phyloP scores from a whole-genome alignment of 2,888 invertebrate species.

The Diadegma fenestrale region DNA sequence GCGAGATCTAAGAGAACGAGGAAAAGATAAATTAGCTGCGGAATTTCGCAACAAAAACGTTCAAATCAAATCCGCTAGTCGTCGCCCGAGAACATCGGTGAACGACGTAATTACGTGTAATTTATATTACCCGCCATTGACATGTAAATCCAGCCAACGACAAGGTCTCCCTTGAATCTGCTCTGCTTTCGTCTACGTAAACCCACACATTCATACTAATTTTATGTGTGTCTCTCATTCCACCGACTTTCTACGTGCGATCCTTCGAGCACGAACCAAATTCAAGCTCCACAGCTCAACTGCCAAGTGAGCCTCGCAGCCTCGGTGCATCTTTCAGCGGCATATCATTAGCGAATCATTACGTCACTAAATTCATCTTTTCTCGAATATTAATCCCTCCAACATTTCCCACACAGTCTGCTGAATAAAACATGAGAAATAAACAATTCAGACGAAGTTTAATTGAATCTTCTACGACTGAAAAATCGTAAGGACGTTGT shows the following conservation, averaged over 20 bases:
- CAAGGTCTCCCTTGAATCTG: slow-evolving; percentile 33
- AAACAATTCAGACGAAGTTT: neutral
- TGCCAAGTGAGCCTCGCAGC: neutral
- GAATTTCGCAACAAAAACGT: slow-evolving; percentile 65
- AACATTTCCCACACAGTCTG: neutral
- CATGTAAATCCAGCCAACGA: slow-evolving; percentile 80
- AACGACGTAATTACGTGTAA: slow-evolving; percentile 83
- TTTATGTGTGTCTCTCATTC: slow-evolving; percentile 62
- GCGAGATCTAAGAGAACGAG: slow-evolving; percentile 43
- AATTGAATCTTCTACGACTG: neutral
- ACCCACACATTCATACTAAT: slow-evolving; percentile 59
- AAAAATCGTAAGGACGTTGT: neutral
- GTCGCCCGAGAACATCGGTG: slow-evolving; percentile 74
- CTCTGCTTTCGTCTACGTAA: slow-evolving; percentile 46
- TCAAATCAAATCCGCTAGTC: slow-evolving; percentile 81
- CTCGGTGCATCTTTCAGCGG: slow-evolving; percentile 42
- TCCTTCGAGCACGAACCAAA: slow-evolving; percentile 22
- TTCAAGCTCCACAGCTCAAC: slow-evolving; percentile 16
- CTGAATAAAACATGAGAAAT: neutral
- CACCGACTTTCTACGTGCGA: slow-evolving; percentile 50
- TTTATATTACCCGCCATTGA: slow-evolving; percentile 85
- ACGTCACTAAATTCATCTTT: neutral
- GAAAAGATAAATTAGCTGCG: slow-evolving; percentile 46
- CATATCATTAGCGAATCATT: slow-evolving; percentile 27
- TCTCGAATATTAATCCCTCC: neutral